Conservation (phyloP, 2,888 invertebrate species). For the Drosophila helvetica region DNA sequence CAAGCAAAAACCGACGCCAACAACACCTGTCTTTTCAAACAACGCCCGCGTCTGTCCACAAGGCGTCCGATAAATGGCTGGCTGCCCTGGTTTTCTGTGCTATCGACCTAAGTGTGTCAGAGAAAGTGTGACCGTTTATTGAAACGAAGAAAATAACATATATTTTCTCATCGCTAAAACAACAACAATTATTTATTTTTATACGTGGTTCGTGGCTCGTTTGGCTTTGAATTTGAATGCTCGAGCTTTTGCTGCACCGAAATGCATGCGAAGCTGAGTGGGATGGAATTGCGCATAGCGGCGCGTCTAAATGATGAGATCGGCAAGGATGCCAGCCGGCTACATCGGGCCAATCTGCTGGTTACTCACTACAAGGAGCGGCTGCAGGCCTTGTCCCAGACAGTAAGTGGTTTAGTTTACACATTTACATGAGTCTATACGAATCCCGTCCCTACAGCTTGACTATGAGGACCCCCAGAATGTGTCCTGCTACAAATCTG, state of each 20-base stretch:
- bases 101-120: neutral
- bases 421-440: neutral
- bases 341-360: slow-evolving; percentile 85
- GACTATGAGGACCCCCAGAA: slow-evolving; percentile 87
- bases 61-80: neutral
- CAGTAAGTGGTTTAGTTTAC: slow-evolving; percentile 58
- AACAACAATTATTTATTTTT: slow-evolving; percentile 62
- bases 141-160: neutral
- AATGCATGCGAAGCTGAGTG: slow-evolving; percentile 69
- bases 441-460: slow-evolving; percentile 84
- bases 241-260: slow-evolving; percentile 21
- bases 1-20: slow-evolving; percentile 59
- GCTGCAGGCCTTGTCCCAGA: slow-evolving; percentile 69
- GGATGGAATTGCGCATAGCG: slow-evolving; percentile 83
- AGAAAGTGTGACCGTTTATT: no score
- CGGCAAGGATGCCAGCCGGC: slow-evolving; percentile 85
- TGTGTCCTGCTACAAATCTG: slow-evolving; percentile 87
- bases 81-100: slow-evolving; percentile 4
- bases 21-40: slow-evolving; percentile 62
- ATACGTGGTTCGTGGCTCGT: slow-evolving; percentile 62
- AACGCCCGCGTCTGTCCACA: slow-evolving; percentile 3
- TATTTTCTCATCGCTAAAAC: slow-evolving; percentile 12
- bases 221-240: slow-evolving; percentile 47
- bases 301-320: slow-evolving; percentile 85
- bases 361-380: slow-evolving; percentile 80